phyloP scores from a whole-genome alignment of 2,888 invertebrate genomes.

The Luperina testacea region DNA sequence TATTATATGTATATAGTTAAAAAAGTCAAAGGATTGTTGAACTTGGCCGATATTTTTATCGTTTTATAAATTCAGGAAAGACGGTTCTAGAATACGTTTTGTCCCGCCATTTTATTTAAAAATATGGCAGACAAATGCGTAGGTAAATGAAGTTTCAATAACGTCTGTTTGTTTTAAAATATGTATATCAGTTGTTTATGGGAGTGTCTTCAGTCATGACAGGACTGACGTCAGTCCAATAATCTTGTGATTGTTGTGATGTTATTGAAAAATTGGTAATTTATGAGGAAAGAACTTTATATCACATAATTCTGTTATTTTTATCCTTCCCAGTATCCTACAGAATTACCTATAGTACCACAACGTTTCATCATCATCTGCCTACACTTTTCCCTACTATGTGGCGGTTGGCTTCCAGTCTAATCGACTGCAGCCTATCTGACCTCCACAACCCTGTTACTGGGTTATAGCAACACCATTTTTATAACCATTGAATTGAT shows the following conservation, averaged over 20 bases:
- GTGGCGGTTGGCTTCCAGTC: not conserved
- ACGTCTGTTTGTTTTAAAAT: conserved; percentile 29
- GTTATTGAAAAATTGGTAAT: conserved; percentile 32
- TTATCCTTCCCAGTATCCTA: not conserved
- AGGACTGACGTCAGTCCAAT: conserved; percentile 45
- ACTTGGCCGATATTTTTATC: conserved; percentile 44
- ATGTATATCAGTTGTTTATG: conserved; percentile 36
- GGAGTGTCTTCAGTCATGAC: conserved; percentile 20
- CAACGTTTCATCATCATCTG: not conserved
- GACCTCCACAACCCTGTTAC: not conserved
- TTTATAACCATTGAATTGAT: not conserved
- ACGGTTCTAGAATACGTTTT: conserved; percentile 34
- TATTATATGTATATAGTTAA: conserved; percentile 11
- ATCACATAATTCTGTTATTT: not conserved
- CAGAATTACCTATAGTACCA: not conserved
- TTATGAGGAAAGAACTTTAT: conserved; percentile 13
- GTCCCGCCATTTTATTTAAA: conserved; percentile 23
- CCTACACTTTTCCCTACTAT: not conserved
- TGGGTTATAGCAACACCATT: not conserved
- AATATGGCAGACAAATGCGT: conserved; percentile 29
- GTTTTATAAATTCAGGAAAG: conserved; percentile 1
- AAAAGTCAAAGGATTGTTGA: conserved; percentile 43
- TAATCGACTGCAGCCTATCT: not conserved
- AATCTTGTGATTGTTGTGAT: conserved; percentile 34
- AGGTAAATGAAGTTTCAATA: conserved; percentile 31